These are phyloP conservation scores for Heterodera filipjevi DNA, from an alignment of 2,888 invertebrate genomes.

Conservation along the genomic window DNA sequence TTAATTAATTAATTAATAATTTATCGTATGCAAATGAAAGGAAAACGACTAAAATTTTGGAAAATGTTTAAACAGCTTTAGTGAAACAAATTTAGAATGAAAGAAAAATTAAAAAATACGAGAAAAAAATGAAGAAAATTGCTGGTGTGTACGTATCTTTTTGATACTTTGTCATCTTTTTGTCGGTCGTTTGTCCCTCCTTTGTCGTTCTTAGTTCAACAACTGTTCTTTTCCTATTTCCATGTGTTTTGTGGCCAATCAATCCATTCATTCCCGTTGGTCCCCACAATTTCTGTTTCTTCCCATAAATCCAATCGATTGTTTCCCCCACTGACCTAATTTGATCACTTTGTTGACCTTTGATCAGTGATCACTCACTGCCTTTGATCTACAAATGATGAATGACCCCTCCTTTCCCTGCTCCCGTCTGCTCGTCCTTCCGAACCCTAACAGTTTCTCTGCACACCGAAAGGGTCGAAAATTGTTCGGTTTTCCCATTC, in stretches of 20 bases:
- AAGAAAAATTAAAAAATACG: too few relatives aligned
- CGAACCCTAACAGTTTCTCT: neutral
- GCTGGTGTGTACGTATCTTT: neutral
- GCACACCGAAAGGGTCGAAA: neutral
- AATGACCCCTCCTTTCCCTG: neutral
- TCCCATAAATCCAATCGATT: too few relatives aligned
- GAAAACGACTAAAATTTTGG: neutral
- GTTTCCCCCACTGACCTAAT: too few relatives aligned
- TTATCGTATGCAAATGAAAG: neutral
- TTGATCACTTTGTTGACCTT: neutral
- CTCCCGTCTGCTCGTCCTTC: neutral
- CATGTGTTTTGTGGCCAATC: neutral
- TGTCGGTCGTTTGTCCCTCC: neutral
- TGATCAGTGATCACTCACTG: too few relatives aligned
- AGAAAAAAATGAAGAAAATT: too few relatives aligned
- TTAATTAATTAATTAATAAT: too few relatives aligned
- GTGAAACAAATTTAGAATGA: too few relatives aligned
- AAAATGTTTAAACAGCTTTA: slow-evolving; percentile 3
- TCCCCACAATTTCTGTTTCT: too few relatives aligned
- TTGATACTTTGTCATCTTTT: neutral
- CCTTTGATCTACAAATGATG: neutral
- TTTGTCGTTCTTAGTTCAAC: neutral
- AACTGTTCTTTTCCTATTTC: neutral
- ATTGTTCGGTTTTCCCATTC: neutral
- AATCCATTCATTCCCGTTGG: neutral